A percentile compares a stretch with the other conserved stretches of the same genome.
phyloP scores from a whole-genome alignment of 1,140 invertebrate species.

The Drosophila seguyi region DNA sequence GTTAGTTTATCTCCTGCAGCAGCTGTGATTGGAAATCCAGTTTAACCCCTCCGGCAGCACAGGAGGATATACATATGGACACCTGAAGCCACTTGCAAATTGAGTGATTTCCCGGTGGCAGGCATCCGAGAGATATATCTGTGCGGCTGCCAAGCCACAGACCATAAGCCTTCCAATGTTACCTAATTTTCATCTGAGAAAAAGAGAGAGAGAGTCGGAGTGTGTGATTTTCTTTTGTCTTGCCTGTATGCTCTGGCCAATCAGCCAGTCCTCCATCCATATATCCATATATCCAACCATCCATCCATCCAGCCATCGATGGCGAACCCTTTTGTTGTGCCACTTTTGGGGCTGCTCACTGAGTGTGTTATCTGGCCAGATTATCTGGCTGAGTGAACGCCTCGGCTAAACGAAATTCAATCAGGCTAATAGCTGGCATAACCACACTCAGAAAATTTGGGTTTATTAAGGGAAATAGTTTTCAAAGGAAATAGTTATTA shows the following conservation, averaged over 20 bases:
- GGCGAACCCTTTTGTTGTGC: constrained; percentile 48
- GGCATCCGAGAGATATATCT: constrained; percentile 11
- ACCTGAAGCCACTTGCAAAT: constrained; percentile 45
- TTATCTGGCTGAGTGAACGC: constrained; percentile 62
- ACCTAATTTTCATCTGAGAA: constrained; percentile 33
- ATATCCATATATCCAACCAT: background rate
- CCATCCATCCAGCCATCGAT: constrained; percentile 1
- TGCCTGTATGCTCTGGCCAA: constrained; percentile 12
- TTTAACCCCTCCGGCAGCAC: constrained; percentile 11
- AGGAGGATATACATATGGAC: constrained; percentile 1
- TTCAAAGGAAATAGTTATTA: background rate
- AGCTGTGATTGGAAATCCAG: constrained; percentile 45
- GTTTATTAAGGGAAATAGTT: background rate
- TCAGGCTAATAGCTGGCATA: constrained; percentile 67
- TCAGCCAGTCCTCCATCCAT: constrained; percentile 13
- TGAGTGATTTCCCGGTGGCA: constrained; percentile 32
- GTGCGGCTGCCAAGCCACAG: constrained; percentile 24
- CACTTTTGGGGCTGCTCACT: constrained; percentile 47
- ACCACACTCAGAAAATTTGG: constrained; percentile 28
- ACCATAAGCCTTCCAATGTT: constrained; percentile 28
- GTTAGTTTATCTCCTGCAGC: constrained; percentile 66
- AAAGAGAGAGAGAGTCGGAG: background rate
- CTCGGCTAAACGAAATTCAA: constrained; percentile 75
- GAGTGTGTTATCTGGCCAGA: constrained; percentile 49
- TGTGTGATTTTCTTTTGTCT: constrained; percentile 29